phyloP scores from a whole-genome alignment of 2,797 vertebrate genomes.

The Typhlichthys eigenmanni region DNA sequence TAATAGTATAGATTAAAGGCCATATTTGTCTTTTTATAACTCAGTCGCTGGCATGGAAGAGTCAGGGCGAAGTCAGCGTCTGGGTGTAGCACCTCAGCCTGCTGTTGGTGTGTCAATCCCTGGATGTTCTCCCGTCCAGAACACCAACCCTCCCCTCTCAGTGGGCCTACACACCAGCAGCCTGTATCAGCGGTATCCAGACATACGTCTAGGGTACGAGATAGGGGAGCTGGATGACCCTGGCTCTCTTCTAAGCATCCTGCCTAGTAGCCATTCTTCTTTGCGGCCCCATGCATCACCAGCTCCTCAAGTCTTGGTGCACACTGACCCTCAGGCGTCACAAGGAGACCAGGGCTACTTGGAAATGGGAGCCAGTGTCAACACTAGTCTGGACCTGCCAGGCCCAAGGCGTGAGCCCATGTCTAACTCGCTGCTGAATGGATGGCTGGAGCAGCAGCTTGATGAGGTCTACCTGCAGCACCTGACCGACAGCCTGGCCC shows the following conservation, averaged over 20 bases:
- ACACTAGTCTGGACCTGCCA: constrained; percentile 49
- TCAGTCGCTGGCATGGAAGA: constrained; percentile 42
- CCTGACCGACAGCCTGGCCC: constrained; percentile 85
- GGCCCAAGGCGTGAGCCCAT: constrained; percentile 73
- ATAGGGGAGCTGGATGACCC: constrained; percentile 48
- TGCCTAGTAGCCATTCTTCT: not conserved
- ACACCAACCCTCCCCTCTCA: constrained; percentile 5
- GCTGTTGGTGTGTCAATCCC: constrained; percentile 51
- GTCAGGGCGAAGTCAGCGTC: constrained; percentile 12
- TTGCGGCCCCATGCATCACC: constrained; percentile 6
- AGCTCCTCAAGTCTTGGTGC: not conserved
- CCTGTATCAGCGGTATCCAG: constrained; percentile 65
- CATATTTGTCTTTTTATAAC: constrained; percentile 12
- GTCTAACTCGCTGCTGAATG: constrained; percentile 86
- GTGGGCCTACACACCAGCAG: constrained; percentile 51
- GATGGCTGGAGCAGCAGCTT: constrained; percentile 85
- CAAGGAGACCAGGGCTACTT: constrained; percentile 64
- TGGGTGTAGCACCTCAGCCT: constrained; percentile 12
- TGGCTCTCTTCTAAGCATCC: constrained; percentile 13
- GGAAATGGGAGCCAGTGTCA: constrained; percentile 53
- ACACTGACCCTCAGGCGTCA: not conserved
- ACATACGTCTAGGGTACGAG: constrained; percentile 46
- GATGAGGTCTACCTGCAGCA: constrained; percentile 87
- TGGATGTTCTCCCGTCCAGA: constrained; percentile 2
- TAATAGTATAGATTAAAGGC: not conserved